Evolutionary conservation across 2,797 vertebrate species (phyloP).

Genomic region (Danionella dracula): DNA sequence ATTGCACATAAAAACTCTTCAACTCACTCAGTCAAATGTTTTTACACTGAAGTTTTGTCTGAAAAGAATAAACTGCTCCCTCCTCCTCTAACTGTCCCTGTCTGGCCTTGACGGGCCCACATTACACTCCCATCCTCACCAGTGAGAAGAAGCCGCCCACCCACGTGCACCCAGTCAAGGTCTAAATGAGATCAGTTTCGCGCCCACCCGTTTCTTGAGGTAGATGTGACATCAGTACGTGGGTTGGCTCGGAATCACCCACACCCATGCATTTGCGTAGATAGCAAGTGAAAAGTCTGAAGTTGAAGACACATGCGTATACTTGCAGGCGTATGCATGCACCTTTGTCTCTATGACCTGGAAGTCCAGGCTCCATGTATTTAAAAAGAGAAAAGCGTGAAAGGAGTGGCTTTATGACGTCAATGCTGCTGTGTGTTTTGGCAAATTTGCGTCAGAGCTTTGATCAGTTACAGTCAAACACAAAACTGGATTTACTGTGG

Average conservation of each 20-base stretch:
- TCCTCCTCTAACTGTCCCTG: constrained; percentile 6
- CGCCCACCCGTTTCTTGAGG: constrained; percentile 45
- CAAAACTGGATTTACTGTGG: constrained; percentile 17
- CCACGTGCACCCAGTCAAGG: constrained; percentile 37
- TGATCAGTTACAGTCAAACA: constrained; percentile 11
- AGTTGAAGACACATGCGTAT: constrained; percentile 34
- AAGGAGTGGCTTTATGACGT: constrained; percentile 38
- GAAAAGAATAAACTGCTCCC: not conserved
- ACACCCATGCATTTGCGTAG: constrained; percentile 51
- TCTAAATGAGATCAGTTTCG: constrained; percentile 42
- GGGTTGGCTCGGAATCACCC: constrained; percentile 53
- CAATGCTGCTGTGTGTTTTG: constrained; percentile 12
- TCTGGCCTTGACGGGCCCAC: constrained; percentile 41
- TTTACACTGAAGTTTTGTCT: constrained; percentile 17
- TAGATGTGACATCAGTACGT: constrained; percentile 54
- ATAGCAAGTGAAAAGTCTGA: constrained; percentile 12
- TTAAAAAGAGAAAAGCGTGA: constrained; percentile 5
- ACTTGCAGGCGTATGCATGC: constrained; percentile 26
- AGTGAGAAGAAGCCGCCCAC: constrained; percentile 35
- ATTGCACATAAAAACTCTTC: too few species aligned
- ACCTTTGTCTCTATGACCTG: constrained; percentile 13
- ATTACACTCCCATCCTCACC: constrained; percentile 38
- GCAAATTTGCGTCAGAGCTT: constrained; percentile 32
- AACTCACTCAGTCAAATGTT: too few species aligned
- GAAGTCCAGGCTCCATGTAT: constrained; percentile 1